These are phyloP conservation scores for Hoplias malabaricus DNA, from an alignment of 2,113 vertebrate species.

Conservation along the genomic window DNA sequence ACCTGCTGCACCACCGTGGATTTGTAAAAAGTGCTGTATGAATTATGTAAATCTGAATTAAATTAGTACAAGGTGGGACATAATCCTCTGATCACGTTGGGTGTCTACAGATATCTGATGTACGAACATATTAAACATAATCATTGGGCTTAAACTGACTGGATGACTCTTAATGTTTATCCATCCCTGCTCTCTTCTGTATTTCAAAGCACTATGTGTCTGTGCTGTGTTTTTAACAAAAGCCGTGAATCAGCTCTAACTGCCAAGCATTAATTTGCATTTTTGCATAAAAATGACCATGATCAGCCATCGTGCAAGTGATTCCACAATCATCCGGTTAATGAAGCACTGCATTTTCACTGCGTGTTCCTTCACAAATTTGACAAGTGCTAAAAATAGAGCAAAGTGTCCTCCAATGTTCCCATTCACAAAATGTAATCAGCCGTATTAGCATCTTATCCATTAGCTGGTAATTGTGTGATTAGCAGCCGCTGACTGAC, in stretches of 20 bases:
- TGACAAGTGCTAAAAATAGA: slow-evolving; percentile 41
- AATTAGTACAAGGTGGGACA: too few species aligned
- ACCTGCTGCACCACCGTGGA: too few species aligned
- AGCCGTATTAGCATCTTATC: slow-evolving; percentile 25
- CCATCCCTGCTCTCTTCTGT: background rate
- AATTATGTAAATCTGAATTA: too few species aligned
- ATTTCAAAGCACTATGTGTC: background rate
- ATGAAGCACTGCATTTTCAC: slow-evolving; percentile 41
- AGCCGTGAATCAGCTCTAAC: background rate
- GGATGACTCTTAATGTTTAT: background rate
- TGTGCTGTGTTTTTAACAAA: too few species aligned
- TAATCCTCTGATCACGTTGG: too few species aligned
- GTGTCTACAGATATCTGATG: too few species aligned
- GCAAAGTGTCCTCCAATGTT: slow-evolving; percentile 47
- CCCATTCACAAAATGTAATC: slow-evolving; percentile 44
- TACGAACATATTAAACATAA: background rate
- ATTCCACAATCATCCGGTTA: slow-evolving; percentile 1
- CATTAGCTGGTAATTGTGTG: slow-evolving; percentile 55
- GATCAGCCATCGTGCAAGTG: slow-evolving; percentile 14
- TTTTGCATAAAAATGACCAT: slow-evolving; percentile 9
- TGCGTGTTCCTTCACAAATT: slow-evolving; percentile 51
- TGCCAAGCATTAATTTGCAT: slow-evolving; percentile 10
- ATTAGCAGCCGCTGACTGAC: slow-evolving; percentile 57
- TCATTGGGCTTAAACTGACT: background rate
- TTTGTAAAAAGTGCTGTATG: too few species aligned